Percentiles rank a stretch among this genome's conserved stretches.
Conservation (phyloP, 2,113 vertebrate genomes). For the Tauraco erythrolophus region DNA sequence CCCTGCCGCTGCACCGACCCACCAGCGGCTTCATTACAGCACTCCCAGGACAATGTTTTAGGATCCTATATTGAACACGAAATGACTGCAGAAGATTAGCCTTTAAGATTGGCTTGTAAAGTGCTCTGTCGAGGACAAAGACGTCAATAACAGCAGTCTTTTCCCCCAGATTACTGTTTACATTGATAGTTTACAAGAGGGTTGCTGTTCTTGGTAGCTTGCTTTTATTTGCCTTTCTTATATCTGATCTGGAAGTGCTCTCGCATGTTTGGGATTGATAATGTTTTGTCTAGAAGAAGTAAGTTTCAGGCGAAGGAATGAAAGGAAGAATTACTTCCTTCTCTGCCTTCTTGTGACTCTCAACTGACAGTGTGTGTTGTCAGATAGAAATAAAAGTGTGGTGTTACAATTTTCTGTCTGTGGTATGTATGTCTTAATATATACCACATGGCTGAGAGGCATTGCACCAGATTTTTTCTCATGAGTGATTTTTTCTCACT, state of each 20-base stretch:
- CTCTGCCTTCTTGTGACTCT: constrained; percentile 25
- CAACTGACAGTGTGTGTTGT: neutral
- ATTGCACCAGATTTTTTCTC: constrained; percentile 3
- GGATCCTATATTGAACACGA: neutral
- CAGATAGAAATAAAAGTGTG: constrained; percentile 39
- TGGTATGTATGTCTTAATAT: constrained; percentile 27
- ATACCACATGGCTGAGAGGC: constrained; percentile 14
- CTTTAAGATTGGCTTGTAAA: neutral
- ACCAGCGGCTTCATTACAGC: neutral
- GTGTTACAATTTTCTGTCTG: constrained; percentile 47
- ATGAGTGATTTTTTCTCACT: constrained; percentile 10
- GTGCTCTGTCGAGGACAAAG: neutral
- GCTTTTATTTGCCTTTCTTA: neutral
- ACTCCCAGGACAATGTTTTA: neutral
- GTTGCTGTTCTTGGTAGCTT: neutral
- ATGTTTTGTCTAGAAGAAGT: constrained; percentile 9
- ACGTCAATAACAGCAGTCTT: neutral
- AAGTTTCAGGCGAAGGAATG: neutral
- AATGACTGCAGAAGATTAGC: neutral
- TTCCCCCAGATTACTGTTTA: neutral
- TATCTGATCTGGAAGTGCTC: constrained; percentile 11
- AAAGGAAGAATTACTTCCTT: neutral
- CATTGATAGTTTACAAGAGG: neutral
- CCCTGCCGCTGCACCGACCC: rapidly evolving
- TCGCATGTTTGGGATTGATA: neutral